Evolutionary conservation across 2,113 vertebrate species (phyloP), one percentile per base, ranked within the genome.

Genomic region (Rostratula benghalensis): DNA sequence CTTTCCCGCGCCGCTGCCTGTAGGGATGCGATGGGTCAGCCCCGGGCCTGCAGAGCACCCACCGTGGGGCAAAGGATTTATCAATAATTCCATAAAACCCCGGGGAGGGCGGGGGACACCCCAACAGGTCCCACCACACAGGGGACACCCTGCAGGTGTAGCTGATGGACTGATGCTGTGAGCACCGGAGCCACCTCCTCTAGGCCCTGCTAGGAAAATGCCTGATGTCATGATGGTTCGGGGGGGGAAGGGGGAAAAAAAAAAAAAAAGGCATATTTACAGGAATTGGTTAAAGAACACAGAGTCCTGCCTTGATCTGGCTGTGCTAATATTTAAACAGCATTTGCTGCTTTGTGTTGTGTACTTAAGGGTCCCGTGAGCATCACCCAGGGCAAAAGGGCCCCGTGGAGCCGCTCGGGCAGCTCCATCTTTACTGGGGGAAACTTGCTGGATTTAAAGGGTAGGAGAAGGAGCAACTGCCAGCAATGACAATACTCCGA

Each of bases 81-180:
- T 7, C 50, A 78, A 7, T n/a, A 35, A 17, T 19, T 50, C 87
- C 81, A 4, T 7, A 33, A 69, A 68, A 5, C 21, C 70, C 35
- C 3, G 11, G 68, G 43, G 11, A 20, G 7, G 43, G 57, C 2
- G 4, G 82, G 64, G 90, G 53, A 68, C 63, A 13, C 35, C 23
- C 75, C 54, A 2, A 1, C 2, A 3, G 0, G 27, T 15, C 51
- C 83, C 10, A 2, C 35, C 13, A 5, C 6, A 13, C 13, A 1
- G 4, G 17, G 27, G 28, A 45, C 9, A 43, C 13, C 16, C 56
- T 33, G 25, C 43, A 9, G 8, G 0, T 2, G 48, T 3, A 9
- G 41, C 37, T 25, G 10, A 4, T 3, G 76, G 28, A 16, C 24
- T 11, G 54, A 20, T 22, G 83, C 68, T 5, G 12, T 1, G 2